A percentile compares a stretch with the other conserved stretches of the same genome.
phyloP scores from a whole-genome alignment of 1,140 invertebrate species.

The Cotesia glomerata region DNA sequence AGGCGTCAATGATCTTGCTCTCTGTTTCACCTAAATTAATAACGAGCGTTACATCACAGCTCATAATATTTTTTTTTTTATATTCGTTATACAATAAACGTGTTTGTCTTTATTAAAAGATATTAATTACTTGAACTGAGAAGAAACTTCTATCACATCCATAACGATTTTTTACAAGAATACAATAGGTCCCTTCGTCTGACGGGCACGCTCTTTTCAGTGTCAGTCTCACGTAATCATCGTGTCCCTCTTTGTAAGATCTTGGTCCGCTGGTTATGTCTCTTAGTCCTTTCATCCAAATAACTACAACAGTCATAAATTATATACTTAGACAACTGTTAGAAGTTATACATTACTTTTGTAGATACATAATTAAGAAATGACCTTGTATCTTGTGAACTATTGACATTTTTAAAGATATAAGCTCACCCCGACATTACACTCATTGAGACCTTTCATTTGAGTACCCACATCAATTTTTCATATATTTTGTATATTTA shows the following conservation, averaged over 20 bases:
- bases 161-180: slow-evolving; percentile 88
- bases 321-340: neutral
- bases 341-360: too few relatives aligned
- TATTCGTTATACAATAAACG: too few relatives aligned
- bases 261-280: slow-evolving; percentile 81
- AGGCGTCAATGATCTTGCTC: slow-evolving; percentile 72
- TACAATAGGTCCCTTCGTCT: slow-evolving; percentile 94
- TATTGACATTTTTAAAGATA: too few relatives aligned
- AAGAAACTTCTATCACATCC: slow-evolving; percentile 86
- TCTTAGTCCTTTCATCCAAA: slow-evolving; percentile 83
- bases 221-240: slow-evolving; percentile 85
- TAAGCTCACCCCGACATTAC: too few relatives aligned
- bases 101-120: too few relatives aligned
- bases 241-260: slow-evolving; percentile 79
- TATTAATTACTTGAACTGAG: slow-evolving; percentile 72
- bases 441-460: too few relatives aligned
- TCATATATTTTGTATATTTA: too few relatives aligned
- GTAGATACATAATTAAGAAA: too few relatives aligned
- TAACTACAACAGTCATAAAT: slow-evolving; percentile 67
- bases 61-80: neutral
- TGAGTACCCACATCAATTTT: too few relatives aligned
- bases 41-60: neutral
- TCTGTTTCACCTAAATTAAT: slow-evolving; percentile 66
- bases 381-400: too few relatives aligned
- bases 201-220: slow-evolving; percentile 82